phyloP scores from a whole-genome alignment of 2,113 vertebrate species.

The Amphiprion ocellaris region DNA sequence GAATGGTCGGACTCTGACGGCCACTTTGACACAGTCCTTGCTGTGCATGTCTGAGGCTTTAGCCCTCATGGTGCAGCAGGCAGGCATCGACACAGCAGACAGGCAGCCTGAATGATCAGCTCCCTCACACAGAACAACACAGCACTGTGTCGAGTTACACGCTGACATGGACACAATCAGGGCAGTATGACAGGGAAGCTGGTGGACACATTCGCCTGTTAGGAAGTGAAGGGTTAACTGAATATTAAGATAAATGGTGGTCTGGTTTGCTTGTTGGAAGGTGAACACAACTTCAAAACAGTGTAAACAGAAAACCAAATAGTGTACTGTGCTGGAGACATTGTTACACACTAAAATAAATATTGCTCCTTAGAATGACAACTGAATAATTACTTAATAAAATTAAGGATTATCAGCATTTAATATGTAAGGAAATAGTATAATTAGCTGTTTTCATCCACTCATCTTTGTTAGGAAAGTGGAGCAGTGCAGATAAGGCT shows the following conservation, averaged over 20 bases:
- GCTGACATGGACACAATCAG: not conserved
- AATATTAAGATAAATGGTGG: not conserved
- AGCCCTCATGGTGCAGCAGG: slow-evolving; percentile 58
- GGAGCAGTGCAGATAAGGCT: slow-evolving; percentile 1
- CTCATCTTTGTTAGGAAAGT: not conserved
- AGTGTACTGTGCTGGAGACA: not conserved
- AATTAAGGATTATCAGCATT: not conserved
- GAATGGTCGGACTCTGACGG: slow-evolving; percentile 87
- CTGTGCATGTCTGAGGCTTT: slow-evolving; percentile 72
- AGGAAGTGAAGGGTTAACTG: not conserved
- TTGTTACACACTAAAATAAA: not conserved
- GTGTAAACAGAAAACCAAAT: not conserved
- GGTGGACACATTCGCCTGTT: not conserved
- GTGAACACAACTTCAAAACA: not conserved
- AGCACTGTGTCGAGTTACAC: slow-evolving; percentile 57
- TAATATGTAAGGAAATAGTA: not conserved
- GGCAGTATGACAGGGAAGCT: not conserved
- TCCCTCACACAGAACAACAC: slow-evolving; percentile 11
- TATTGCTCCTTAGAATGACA: not conserved
- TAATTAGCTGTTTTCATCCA: not conserved
- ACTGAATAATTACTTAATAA: not conserved
- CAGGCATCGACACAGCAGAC: slow-evolving; percentile 1
- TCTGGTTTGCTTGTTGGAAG: not conserved
- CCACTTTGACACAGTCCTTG: slow-evolving; percentile 87
- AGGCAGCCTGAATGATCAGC: slow-evolving; percentile 20